Evolutionary conservation across 2,113 vertebrate genomes (phyloP).

Genomic region (Epinephelus moara): DNA sequence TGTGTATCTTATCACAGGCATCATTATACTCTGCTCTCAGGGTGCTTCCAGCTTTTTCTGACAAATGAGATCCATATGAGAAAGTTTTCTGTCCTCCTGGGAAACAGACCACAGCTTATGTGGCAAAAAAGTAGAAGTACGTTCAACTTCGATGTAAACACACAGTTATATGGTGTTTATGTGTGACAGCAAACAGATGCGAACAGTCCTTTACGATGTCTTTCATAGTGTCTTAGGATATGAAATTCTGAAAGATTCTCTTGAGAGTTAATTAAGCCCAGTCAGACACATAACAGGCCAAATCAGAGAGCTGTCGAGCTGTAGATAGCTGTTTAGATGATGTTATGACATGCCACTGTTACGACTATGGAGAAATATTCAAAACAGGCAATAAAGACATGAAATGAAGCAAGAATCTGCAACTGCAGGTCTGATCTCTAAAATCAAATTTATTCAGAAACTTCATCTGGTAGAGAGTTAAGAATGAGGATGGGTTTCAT

Average conservation of each 20-base stretch:
- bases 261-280: conserved; percentile 3
- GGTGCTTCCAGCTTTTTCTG: conserved; percentile 5
- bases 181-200: background rate
- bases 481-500: background rate
- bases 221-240: background rate
- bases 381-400: background rate
- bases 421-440: background rate
- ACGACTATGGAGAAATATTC: background rate
- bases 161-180: background rate
- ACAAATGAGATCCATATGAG: conserved; percentile 7
- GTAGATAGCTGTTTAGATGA: background rate
- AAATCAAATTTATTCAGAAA: background rate
- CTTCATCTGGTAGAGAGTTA: background rate
- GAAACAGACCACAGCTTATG: conserved; percentile 10
- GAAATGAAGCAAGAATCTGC: conserved; percentile 11
- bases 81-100: conserved; percentile 6
- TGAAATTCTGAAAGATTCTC: background rate
- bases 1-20: conserved; percentile 4
- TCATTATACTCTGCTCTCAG: conserved; percentile 16
- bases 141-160: background rate
- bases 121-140: background rate
- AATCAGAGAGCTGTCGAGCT: background rate
- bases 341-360: background rate
- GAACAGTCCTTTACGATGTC: background rate
- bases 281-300: background rate